A percentile compares a stretch with the other conserved stretches of the same genome.
Evolutionary conservation across 2,113 vertebrate species (phyloP).

Genomic region (Tor tambroides): DNA sequence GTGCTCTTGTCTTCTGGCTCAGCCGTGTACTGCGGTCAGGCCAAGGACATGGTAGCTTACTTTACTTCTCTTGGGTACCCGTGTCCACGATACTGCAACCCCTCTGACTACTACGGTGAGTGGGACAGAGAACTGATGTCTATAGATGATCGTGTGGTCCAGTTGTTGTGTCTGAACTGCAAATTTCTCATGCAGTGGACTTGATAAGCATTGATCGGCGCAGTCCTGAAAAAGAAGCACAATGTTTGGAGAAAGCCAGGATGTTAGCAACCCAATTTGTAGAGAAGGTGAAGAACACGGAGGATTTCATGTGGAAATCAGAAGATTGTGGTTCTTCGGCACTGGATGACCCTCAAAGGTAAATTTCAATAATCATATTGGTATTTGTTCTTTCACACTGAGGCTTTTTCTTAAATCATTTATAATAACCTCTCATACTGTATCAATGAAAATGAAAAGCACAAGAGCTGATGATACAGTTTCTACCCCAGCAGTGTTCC

Average conservation of each 20-base stretch:
- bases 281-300: conserved; percentile 81
- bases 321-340: conserved; percentile 2
- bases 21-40: conserved; percentile 85
- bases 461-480: neutral
- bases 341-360: conserved; percentile 43
- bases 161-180: conserved; percentile 57
- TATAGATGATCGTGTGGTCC: conserved; percentile 6
- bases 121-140: conserved; percentile 1
- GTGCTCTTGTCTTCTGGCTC: conserved; percentile 90
- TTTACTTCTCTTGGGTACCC: conserved; percentile 88
- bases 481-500: conserved; percentile 53
- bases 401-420: neutral
- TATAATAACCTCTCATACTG: neutral
- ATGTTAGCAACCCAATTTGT: conserved; percentile 80
- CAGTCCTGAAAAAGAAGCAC: conserved; percentile 79
- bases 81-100: conserved; percentile 93
- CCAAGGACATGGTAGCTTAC: conserved; percentile 89
- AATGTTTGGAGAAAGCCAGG: conserved; percentile 78
- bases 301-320: conserved; percentile 87
- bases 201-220: conserved; percentile 89
- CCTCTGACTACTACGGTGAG: conserved; percentile 94
- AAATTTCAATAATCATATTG: neutral
- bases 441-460: neutral
- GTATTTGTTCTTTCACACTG: neutral
- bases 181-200: conserved; percentile 81